Percentiles rank a stretch among this genome's conserved stretches.
phyloP scores from a whole-genome alignment of 2,888 invertebrate genomes.

The Sinotaia quadrata region DNA sequence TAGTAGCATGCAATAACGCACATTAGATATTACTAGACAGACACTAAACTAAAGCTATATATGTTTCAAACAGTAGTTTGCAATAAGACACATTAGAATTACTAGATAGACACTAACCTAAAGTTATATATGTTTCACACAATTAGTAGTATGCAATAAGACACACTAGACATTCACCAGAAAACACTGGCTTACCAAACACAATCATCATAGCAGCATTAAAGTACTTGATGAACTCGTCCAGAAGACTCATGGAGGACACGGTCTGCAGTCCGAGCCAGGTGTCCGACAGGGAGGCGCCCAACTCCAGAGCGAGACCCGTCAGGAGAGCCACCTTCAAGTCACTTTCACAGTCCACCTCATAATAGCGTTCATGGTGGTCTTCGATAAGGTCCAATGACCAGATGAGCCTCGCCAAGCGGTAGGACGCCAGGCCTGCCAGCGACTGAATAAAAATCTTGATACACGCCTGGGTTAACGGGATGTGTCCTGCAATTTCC shows the following conservation, averaged over 20 bases:
- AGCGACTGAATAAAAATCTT: constrained; percentile 54
- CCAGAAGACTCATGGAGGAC: constrained; percentile 42
- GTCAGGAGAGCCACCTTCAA: constrained; percentile 53
- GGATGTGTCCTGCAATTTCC: constrained; percentile 37
- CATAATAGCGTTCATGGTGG: constrained; percentile 59
- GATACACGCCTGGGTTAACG: constrained; percentile 38
- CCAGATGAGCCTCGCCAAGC: constrained; percentile 60
- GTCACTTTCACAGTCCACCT: constrained; percentile 57
- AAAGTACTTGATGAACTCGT: constrained; percentile 57
- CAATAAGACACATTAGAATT: too few relatives aligned
- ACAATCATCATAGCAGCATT: constrained; percentile 62
- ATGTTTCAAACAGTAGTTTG: too few relatives aligned
- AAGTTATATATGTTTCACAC: too few relatives aligned
- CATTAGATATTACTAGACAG: too few relatives aligned
- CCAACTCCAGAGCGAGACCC: constrained; percentile 57
- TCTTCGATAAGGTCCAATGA: constrained; percentile 62
- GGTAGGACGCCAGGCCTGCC: constrained; percentile 60
- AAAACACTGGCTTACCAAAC: constrained; percentile 49
- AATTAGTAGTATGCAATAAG: too few relatives aligned
- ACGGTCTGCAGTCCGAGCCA: constrained; percentile 61
- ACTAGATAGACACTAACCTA: too few relatives aligned
- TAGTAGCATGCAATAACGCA: too few relatives aligned
- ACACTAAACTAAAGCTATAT: too few relatives aligned
- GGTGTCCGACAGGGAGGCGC: constrained; percentile 57
- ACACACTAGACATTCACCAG: too few relatives aligned